A percentile compares a stretch with the other conserved stretches of the same genome.
Evolutionary conservation across 30 jellyfish, hydroid and myxozoan genomes (phyloP).

Genomic region (Hydractinia echinata): DNA sequence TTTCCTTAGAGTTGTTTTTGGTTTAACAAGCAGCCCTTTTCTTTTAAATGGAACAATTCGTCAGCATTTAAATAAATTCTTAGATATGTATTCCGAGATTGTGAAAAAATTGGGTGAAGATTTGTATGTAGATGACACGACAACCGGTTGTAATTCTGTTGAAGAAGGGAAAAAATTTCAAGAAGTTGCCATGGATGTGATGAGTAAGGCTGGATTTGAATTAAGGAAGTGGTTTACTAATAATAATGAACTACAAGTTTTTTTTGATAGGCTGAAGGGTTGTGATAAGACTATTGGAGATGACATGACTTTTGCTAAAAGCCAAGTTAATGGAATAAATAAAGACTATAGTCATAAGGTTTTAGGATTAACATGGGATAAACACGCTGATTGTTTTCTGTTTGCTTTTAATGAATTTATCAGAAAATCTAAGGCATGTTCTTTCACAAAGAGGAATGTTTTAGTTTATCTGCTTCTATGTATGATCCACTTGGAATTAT

Average conservation of each 20-base stretch:
- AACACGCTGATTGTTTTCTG: not conserved
- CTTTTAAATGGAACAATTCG: conserved; percentile 18
- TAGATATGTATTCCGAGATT: conserved; percentile 6
- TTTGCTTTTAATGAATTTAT: no score
- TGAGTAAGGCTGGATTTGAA: not conserved
- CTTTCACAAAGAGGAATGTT: no score
- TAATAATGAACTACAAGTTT: not conserved
- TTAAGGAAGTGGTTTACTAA: conserved; percentile 14
- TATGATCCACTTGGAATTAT: no score
- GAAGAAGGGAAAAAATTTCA: not conserved
- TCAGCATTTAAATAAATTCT: not conserved
- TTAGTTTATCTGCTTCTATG: no score
- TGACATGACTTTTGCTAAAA: no score
- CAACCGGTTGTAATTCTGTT: not conserved
- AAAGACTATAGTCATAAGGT: not conserved
- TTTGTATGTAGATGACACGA: conserved; percentile 21
- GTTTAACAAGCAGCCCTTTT: conserved; percentile 7
- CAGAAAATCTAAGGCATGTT: no score
- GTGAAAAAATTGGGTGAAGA: not conserved
- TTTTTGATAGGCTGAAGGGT: not conserved
- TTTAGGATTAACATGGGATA: not conserved
- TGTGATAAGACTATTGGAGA: no score
- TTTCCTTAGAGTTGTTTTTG: conserved; percentile 5
- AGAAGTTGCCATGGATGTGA: not conserved
- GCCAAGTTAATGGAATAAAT: not conserved